Percentiles rank a stretch among this genome's conserved stretches.
phyloP scores from a whole-genome alignment of 2,113 vertebrate species.

The Hypocryptadius cinnamomeus region DNA sequence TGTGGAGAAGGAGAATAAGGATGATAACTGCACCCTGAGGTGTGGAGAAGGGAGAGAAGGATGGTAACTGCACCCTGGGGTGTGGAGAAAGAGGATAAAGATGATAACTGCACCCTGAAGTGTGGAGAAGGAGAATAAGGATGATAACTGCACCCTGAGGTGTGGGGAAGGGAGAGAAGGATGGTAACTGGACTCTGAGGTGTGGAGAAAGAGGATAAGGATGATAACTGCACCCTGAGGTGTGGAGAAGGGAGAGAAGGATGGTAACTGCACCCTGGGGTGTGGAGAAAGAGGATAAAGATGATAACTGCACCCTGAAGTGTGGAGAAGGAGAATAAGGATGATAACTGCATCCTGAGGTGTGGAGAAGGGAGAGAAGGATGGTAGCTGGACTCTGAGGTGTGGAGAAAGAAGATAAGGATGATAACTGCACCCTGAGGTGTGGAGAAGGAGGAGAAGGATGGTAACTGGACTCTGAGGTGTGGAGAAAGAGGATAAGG shows the following conservation, averaged over 20 bases:
- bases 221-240: no score
- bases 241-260: not conserved
- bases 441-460: not conserved
- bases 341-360: not conserved
- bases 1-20: not conserved
- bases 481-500: not conserved
- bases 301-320: no score
- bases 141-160: not conserved
- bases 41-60: fast-evolving
- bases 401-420: not conserved
- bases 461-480: not conserved
- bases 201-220: fast-evolving
- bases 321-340: fast-evolving
- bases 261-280: not conserved
- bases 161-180: fast-evolving
- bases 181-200: not conserved
- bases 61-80: not conserved
- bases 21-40: not conserved
- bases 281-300: no score
- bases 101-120: not conserved
- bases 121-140: not conserved
- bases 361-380: not conserved
- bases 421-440: not conserved
- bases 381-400: no score
- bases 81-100: no score